Base-by-base conservation (phyloP, 2,797 vertebrate species). In the Macropus fuliginosus region DNA sequence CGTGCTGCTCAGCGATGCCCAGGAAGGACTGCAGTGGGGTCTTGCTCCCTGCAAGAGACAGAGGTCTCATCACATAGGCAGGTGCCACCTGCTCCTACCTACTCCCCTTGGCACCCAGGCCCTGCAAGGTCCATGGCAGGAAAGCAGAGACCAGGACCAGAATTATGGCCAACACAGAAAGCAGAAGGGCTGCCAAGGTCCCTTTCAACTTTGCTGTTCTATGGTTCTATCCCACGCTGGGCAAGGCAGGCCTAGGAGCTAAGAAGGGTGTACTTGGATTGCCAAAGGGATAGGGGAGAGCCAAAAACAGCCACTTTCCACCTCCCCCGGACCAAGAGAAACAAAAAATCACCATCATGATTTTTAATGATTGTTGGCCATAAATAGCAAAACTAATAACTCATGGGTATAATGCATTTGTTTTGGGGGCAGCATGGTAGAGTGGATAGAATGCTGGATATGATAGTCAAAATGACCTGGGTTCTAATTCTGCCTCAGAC, bases 21-120 rank as follows among this genome's bases (percentile, higher is more conserved):
- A 99, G 99, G 98, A 99, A 99, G 97, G 99, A 99, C 98, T 99
- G 99, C 93, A 99, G 98, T 0, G 99, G 99, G 11, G 99, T 99
- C 98, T 99, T 99, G 95, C 99, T 99, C 92, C 99, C 99, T 99
- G 98, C 0, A 94, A 98, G 96, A 98, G 94, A 97, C 27, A 90
- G 96, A 92, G 93, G 31, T 0, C 74, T 87, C 74, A 87, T 28
- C 21, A 87, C 24, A 27, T 14, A 87, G 40, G 74, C 74, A 87
- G 74, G 74, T 87, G 28, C 40, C 74, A 87, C 74, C 21, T 50
- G 24, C 50, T 87, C 74, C 74, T 34, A 87, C 74, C 74, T 50
- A 21, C 9, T 50, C 62, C 50, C 55, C 34, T 40, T n/a, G 62
- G n/a, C 92, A 55, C n/a, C 34, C 27, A 14, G 1, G 13, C 5